A percentile compares a stretch with the other conserved stretches of the same genome.
Evolutionary conservation across 2,113 vertebrate genomes (phyloP).

Genomic region (Microtus montanus): DNA sequence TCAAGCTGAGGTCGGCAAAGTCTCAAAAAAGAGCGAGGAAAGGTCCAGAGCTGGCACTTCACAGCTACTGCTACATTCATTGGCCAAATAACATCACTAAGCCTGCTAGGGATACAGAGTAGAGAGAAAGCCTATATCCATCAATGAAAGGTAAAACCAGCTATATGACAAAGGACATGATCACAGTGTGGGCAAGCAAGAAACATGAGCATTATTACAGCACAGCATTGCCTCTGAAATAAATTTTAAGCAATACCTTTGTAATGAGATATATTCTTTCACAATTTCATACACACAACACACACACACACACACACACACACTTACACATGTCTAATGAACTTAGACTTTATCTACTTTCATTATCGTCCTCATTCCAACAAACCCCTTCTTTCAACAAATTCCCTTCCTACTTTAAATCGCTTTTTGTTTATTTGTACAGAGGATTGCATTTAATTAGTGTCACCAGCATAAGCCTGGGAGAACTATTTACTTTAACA

Average conservation of each 20-base stretch:
- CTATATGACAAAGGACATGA: neutral
- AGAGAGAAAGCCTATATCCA: neutral
- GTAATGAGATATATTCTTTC: neutral
- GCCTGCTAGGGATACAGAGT: neutral
- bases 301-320: neutral
- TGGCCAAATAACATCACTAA: neutral
- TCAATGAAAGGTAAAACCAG: neutral
- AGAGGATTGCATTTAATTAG: neutral
- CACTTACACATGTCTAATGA: neutral
- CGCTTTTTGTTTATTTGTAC: neutral
- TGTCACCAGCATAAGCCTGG: neutral
- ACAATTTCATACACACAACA: neutral
- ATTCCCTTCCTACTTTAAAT: neutral
- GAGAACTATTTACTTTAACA: too few species aligned
- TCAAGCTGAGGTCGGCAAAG: neutral
- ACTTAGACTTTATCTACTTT: neutral
- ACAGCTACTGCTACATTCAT: neutral
- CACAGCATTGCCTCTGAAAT: neutral
- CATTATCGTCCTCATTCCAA: neutral
- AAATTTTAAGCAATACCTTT: neutral
- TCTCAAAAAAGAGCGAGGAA: constrained; percentile 20
- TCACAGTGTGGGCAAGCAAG: neutral
- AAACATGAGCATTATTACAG: too few species aligned
- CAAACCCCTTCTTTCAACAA: neutral
- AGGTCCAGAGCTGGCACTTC: neutral